Percentiles rank a stretch among this genome's conserved stretches.
phyloP scores from a whole-genome alignment of 2,888 invertebrate species.

The Drosophila prostipennis region DNA sequence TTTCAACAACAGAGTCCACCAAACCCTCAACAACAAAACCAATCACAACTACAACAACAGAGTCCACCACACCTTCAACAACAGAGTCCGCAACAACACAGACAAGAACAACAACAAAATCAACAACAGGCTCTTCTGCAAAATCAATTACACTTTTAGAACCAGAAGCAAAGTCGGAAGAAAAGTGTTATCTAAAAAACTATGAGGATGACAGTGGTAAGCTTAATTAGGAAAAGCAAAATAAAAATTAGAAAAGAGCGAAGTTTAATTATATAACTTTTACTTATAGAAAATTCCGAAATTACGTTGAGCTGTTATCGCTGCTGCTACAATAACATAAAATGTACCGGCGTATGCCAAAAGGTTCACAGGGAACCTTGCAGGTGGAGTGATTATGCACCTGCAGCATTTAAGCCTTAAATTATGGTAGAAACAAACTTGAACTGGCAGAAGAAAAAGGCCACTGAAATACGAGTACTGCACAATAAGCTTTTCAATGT shows the following conservation, averaged over 20 bases:
- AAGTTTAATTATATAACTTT: neutral
- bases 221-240: too few relatives aligned
- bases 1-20: neutral
- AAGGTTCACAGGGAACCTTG: neutral
- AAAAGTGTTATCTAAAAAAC: too few relatives aligned
- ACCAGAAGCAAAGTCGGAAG: too few relatives aligned
- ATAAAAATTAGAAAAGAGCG: too few relatives aligned
- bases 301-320: neutral
- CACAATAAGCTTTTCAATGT: too few relatives aligned
- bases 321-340: neutral
- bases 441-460: neutral
- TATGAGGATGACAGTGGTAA: neutral
- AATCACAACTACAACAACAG: too few relatives aligned
- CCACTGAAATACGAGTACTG: too few relatives aligned
- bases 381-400: neutral
- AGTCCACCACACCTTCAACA: neutral
- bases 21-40: neutral
- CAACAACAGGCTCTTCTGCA: too few relatives aligned
- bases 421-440: neutral
- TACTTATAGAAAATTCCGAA: neutral
- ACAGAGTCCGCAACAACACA: neutral
- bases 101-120: too few relatives aligned
- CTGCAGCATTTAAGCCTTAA: neutral
- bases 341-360: neutral
- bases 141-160: too few relatives aligned